Evolutionary conservation across 2,888 invertebrate genomes (phyloP).

Genomic region (Therioaphis trifolii): DNA sequence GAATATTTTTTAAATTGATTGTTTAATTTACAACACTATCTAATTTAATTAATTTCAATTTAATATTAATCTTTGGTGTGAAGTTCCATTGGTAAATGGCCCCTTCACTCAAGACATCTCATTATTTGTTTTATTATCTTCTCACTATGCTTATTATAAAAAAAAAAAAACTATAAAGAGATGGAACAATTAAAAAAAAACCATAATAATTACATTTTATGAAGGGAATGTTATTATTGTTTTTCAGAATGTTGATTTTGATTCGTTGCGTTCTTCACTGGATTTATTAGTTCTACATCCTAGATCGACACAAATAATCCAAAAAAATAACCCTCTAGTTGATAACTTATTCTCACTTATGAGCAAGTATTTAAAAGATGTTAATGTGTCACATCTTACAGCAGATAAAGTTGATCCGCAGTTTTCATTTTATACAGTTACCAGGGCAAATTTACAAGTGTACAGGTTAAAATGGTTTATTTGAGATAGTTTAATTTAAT

Average conservation of each 20-base stretch:
- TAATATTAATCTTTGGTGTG: no score
- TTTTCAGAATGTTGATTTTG: slow-evolving; percentile 77
- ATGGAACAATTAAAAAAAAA: no score
- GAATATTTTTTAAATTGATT: not conserved
- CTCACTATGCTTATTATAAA: no score
- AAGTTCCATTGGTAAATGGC: no score
- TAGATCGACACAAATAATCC: slow-evolving; percentile 80
- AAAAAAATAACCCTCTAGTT: slow-evolving; percentile 77
- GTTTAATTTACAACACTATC: no score
- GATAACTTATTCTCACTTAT: slow-evolving; percentile 79
- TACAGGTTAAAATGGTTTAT: slow-evolving; percentile 77
- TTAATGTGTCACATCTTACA: slow-evolving; percentile 76
- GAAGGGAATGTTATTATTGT: not conserved
- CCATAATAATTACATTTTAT: no score
- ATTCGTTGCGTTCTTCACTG: slow-evolving; percentile 81
- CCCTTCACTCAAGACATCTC: no score
- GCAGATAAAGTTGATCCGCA: slow-evolving; percentile 92
- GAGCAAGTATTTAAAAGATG: slow-evolving; percentile 73
- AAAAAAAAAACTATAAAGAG: no score
- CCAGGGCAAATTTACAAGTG: slow-evolving; percentile 82
- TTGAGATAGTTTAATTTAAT: no score
- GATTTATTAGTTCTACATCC: slow-evolving; percentile 79
- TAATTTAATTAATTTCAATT: no score
- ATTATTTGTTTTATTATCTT: no score
- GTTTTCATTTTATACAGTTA: slow-evolving; percentile 88